Evolutionary conservation across 2,888 invertebrate genomes (phyloP), one percentile per base, ranked within the genome.

Genomic region (Cephalotes varians): DNA sequence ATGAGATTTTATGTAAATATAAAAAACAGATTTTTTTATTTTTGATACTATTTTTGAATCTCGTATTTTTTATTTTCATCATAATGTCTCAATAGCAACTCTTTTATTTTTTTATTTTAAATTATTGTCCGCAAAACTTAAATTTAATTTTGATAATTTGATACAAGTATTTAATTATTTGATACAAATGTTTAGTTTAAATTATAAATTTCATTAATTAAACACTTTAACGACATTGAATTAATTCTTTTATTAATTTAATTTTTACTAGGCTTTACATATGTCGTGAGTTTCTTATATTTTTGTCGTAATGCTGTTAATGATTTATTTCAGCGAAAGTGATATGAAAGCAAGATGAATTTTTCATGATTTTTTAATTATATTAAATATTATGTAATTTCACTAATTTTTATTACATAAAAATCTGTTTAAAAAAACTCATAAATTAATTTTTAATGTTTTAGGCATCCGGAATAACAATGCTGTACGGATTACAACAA

Each of bases 361-460:
- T 12, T 69, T 34, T n/a, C n/a, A n/a, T 18, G 21, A 37, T 56
- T 9, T 71, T 71, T 21, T 47, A 6, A 34, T 6, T 34, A 34
- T 10, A 18, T 18, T 67, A 31, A 7, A 31, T 49, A 49, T 34
- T 34, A 5, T 5, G 2, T 28, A 49, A 67, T 65, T 47, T 49
- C 49, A 31, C n/a, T n/a, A n/a, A n/a, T n/a, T n/a, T n/a, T n/a
- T 60, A 60, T n/a, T 18, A 21, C 0, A 37, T 51, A 51, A 25
- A 51, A 15, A 9, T 34, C 1, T 31, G 5, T 15, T 18, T 21
- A 15, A 15, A 54, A 31, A 67, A 67, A 51, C 12, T 34, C 7
- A 51, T 54, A 37, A 71, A 54, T 54, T 25, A 25, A 54, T 71
- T 54, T 71, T 6, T 37, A 2, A 54, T 51, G 9, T 71, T 71